These are phyloP conservation scores for Penaeus monodon DNA, from an alignment of 2,888 invertebrate species.

Conservation along the genomic window DNA sequence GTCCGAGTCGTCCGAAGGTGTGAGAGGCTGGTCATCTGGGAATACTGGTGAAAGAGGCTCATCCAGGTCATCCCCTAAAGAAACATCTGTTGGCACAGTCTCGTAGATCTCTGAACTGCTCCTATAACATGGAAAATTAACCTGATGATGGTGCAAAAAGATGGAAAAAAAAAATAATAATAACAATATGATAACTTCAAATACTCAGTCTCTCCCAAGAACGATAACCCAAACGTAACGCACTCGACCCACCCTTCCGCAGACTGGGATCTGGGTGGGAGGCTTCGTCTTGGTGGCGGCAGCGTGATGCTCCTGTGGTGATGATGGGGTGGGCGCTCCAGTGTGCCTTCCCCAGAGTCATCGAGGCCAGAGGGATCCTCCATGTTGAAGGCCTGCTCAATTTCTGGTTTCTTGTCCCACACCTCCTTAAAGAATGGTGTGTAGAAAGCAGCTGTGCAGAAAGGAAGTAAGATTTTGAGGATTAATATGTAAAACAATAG, in stretches of 20 bases:
- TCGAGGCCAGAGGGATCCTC: slow-evolving; percentile 78
- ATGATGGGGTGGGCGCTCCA: slow-evolving; percentile 71
- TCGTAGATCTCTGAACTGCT: slow-evolving; percentile 78
- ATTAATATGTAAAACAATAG: not conserved
- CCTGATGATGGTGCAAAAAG: not conserved
- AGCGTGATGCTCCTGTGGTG: slow-evolving; percentile 51
- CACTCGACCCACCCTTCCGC: slow-evolving; percentile 72
- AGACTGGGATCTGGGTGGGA: slow-evolving; percentile 73
- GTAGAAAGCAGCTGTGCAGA: slow-evolving; percentile 85
- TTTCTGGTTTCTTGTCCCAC: slow-evolving; percentile 95
- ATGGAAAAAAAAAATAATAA: not conserved
- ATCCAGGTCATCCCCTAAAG: slow-evolving; percentile 69
- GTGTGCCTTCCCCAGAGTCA: slow-evolving; percentile 80
- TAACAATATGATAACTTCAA: not conserved
- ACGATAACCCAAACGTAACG: not conserved
- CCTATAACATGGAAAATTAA: slow-evolving; percentile 20
- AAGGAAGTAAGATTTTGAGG: slow-evolving; percentile 4
- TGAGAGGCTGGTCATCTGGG: slow-evolving; percentile 70
- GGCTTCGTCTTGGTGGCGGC: slow-evolving; percentile 56
- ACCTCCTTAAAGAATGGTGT: slow-evolving; percentile 96
- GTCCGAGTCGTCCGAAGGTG: slow-evolving; percentile 69
- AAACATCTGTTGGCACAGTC: slow-evolving; percentile 74
- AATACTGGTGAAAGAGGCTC: slow-evolving; percentile 71
- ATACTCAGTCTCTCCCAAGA: not conserved
- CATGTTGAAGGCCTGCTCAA: slow-evolving; percentile 91